phyloP scores from a whole-genome alignment of 1,140 invertebrate genomes.

The Plectrocnemia conspersa region DNA sequence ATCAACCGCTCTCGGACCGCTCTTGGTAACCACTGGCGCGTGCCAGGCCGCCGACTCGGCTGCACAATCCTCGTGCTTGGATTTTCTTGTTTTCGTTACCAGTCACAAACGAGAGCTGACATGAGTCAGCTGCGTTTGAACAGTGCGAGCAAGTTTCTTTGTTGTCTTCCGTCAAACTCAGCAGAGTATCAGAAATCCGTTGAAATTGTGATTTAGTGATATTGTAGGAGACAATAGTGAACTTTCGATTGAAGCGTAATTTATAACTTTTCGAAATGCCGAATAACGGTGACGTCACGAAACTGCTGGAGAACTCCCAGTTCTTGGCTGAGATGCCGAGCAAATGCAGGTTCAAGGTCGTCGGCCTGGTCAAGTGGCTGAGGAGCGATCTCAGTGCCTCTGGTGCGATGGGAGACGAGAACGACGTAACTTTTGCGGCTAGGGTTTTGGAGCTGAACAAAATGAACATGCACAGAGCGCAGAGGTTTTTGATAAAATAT shows the following conservation, averaged over 20 bases:
- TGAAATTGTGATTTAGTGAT: slow-evolving; percentile 2
- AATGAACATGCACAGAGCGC: slow-evolving; percentile 24
- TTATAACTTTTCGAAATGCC: slow-evolving; percentile 18
- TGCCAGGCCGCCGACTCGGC: too few relatives aligned
- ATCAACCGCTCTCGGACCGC: too few relatives aligned
- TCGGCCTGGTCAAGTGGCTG: slow-evolving; percentile 22
- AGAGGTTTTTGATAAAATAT: slow-evolving; percentile 27
- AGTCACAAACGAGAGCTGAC: slow-evolving; percentile 24
- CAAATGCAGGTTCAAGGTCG: slow-evolving; percentile 23
- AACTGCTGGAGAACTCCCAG: slow-evolving; percentile 12
- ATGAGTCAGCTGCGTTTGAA: slow-evolving; percentile 24
- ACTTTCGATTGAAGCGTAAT: not conserved
- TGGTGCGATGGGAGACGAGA: slow-evolving; percentile 14
- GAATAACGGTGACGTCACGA: slow-evolving; percentile 13
- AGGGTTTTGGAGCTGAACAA: slow-evolving; percentile 19
- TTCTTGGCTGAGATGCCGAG: slow-evolving; percentile 19
- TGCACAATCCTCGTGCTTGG: too few relatives aligned
- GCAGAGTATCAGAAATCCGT: too few relatives aligned
- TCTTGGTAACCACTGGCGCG: too few relatives aligned
- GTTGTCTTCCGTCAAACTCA: slow-evolving; percentile 5
- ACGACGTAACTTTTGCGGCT: slow-evolving; percentile 19
- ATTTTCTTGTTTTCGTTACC: slow-evolving; percentile 22
- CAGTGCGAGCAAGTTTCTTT: slow-evolving; percentile 4
- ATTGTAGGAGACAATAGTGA: not conserved
- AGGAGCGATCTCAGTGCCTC: slow-evolving; percentile 19